Percentiles rank a stretch among this genome's conserved stretches.
phyloP scores from a whole-genome alignment of 1,140 invertebrate species.

The Coboldia fuscipes region DNA sequence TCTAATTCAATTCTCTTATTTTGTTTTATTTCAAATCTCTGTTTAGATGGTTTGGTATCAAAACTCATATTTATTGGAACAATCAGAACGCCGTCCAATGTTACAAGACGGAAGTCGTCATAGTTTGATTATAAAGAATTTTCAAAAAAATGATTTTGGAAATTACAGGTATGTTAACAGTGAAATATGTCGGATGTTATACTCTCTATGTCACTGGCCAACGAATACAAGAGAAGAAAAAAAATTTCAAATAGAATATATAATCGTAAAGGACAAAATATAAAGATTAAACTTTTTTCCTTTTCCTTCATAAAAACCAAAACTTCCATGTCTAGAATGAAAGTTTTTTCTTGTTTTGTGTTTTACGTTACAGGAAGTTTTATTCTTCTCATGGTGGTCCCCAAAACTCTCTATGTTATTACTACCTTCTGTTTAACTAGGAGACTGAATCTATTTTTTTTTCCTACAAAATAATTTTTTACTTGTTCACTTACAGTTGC shows the following conservation, averaged over 20 bases:
- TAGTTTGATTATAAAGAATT: constrained; percentile 28
- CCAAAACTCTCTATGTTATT: too few relatives aligned
- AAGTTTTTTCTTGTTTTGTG: neutral
- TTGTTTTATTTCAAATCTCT: neutral
- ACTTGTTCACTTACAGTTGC: constrained; percentile 14
- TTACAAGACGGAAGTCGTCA: constrained; percentile 28
- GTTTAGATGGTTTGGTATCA: constrained; percentile 31
- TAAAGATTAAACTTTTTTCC: too few relatives aligned
- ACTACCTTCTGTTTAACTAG: too few relatives aligned
- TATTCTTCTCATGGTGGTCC: too few relatives aligned
- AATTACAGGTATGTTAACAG: constrained; percentile 18
- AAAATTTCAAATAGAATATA: too few relatives aligned
- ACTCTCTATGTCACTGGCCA: too few relatives aligned
- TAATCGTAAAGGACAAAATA: too few relatives aligned
- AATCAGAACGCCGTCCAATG: constrained; percentile 29
- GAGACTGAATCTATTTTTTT: neutral
- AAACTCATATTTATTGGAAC: constrained; percentile 30
- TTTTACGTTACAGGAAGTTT: too few relatives aligned
- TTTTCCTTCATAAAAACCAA: neutral
- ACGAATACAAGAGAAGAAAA: too few relatives aligned
- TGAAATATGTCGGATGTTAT: too few relatives aligned
- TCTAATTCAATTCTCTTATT: neutral
- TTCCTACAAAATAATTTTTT: neutral
- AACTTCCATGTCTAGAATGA: neutral
- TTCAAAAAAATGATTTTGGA: constrained; percentile 32